Percentiles rank a stretch among this genome's conserved stretches.
phyloP scores from a whole-genome alignment of 1,140 invertebrate genomes.

The Euura saliciscinereae region DNA sequence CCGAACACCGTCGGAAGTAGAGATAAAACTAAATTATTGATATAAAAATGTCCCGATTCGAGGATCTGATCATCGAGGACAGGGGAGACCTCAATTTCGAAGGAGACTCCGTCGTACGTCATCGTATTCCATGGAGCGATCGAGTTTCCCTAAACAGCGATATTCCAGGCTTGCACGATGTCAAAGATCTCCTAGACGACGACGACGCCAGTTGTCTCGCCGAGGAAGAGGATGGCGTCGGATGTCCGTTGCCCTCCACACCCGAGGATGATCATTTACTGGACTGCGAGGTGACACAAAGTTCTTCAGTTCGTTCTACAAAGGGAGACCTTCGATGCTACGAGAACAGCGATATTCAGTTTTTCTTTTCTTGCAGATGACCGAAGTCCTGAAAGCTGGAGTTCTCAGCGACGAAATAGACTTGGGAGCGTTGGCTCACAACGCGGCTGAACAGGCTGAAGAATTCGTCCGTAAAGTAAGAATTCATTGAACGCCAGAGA shows the following conservation, averaged over 20 bases:
- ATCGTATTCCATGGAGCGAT: slow-evolving; percentile 56
- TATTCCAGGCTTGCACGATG: slow-evolving; percentile 52
- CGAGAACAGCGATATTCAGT: too few species aligned
- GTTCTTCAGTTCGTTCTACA: background rate
- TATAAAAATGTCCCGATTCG: slow-evolving; percentile 37
- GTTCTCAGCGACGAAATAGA: slow-evolving; percentile 84
- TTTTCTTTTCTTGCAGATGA: slow-evolving; percentile 68
- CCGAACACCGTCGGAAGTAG: background rate
- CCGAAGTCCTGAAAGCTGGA: slow-evolving; percentile 81
- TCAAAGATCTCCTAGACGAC: slow-evolving; percentile 63
- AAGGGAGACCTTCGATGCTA: too few species aligned
- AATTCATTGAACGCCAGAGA: background rate
- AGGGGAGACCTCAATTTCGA: slow-evolving; percentile 27
- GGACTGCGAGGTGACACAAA: slow-evolving; percentile 69
- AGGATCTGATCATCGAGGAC: slow-evolving; percentile 41
- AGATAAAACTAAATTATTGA: background rate
- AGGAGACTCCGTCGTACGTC: slow-evolving; percentile 41
- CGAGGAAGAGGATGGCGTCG: slow-evolving; percentile 79
- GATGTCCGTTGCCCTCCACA: slow-evolving; percentile 84
- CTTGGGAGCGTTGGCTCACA: slow-evolving; percentile 80
- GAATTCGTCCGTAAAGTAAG: slow-evolving; percentile 87
- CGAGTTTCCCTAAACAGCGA: slow-evolving; percentile 49
- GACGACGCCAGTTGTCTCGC: slow-evolving; percentile 65
- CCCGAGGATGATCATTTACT: slow-evolving; percentile 83
- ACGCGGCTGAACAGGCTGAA: slow-evolving; percentile 92